Base-by-base conservation (phyloP, 2,797 vertebrate species). In the Euthynnus affinis region DNA sequence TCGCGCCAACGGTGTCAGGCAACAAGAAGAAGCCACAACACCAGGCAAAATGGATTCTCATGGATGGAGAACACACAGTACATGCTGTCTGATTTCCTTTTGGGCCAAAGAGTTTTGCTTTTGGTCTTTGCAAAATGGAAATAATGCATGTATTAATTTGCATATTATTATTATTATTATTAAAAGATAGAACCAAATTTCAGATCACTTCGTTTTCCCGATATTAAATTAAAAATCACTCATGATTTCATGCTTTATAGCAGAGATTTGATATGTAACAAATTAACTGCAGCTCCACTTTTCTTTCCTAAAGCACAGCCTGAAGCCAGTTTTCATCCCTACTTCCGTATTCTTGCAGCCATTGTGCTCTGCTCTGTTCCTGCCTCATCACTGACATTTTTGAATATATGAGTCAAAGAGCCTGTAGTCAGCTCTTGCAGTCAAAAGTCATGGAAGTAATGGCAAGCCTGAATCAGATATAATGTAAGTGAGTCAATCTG, bases 361-460 rank as follows among this genome's bases (percentile, higher is more conserved):
- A 84, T 90, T 89, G 84, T 84, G 78, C 62, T 77, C 40, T 22
- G 37, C 81, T 73, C 62, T 74, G 66, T 73, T 82, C 78, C 60
- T 77, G 78, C 79, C 77, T 80, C 51, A 15, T 52, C 13, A 22
- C 76, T 88, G 85, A 90, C 84, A 84, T 85, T 86, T 84, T 78
- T 70, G 51, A 60, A 81, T 51, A 57, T 58, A 68, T 56, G 74
- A 88, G 48, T 89, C 87, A 88, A 88, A 84, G 64, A 82, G 80
- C 85, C 84, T 37, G 65, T 74, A 72, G 87, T 88, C 84, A 80
- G 64, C 70, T 86, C 57, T 87, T 42, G 14, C 74, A 71, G 70
- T 83, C 65, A 79, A 85, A 82, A 71, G 81, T 60, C 81, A 63
- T 8, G 62, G 76, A 74, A 72, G 56, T 59, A 74, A 75, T 80